phyloP scores from a whole-genome alignment of 2,113 vertebrate species.

The Macquaria ambigua region DNA sequence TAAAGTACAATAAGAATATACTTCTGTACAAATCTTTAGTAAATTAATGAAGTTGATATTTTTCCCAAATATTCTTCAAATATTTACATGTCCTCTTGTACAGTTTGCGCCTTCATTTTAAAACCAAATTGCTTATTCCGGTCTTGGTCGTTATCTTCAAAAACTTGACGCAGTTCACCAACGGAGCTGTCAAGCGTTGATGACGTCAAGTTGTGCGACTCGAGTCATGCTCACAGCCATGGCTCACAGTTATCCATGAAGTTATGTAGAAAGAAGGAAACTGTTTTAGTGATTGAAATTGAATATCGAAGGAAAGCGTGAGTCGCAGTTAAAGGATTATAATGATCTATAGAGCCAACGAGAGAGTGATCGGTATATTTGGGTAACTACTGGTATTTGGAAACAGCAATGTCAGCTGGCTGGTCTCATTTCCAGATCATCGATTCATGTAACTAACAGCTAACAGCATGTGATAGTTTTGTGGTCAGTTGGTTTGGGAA shows the following conservation, averaged over 20 bases:
- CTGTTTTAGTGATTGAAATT: not conserved
- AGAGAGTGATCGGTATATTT: not conserved
- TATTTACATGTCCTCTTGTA: not conserved
- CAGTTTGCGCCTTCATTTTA: slow-evolving; percentile 4
- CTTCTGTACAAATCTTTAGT: no score
- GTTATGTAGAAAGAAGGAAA: not conserved
- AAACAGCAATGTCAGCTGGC: slow-evolving; percentile 1
- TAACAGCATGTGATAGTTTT: not conserved
- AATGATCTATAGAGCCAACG: not conserved
- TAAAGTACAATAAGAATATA: not conserved
- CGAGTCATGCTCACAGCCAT: not conserved
- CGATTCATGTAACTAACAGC: not conserved
- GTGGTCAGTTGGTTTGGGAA: not conserved
- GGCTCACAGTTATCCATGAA: not conserved
- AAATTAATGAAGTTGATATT: not conserved
- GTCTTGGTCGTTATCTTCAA: not conserved
- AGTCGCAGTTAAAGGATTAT: not conserved
- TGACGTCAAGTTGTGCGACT: slow-evolving; percentile 65
- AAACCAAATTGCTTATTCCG: not conserved
- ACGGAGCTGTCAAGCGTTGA: slow-evolving; percentile 41
- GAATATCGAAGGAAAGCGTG: not conserved
- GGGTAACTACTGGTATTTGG: not conserved
- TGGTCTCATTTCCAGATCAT: not conserved
- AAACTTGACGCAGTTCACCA: slow-evolving; percentile 2
- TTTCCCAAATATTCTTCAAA: not conserved